Base-by-base conservation (phyloP, 2,888 invertebrate genomes). In the Uloborus plumipes region DNA sequence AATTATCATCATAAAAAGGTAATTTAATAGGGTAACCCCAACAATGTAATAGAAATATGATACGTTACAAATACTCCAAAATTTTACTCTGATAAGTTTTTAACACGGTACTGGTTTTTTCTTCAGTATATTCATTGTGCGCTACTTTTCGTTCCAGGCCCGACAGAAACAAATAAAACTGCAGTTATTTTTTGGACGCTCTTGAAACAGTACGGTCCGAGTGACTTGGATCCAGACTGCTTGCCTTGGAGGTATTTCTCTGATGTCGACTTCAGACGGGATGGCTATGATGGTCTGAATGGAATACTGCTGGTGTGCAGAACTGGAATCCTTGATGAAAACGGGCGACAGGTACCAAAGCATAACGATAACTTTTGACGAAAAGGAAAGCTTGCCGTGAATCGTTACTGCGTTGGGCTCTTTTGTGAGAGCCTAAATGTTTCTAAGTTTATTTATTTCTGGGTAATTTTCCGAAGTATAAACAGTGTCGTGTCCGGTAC, bases 191-290 rank as follows among this genome's bases (percentile, higher is more conserved):
- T 77, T 15, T 85, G 85, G 85, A 74, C 72, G 4, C 71, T 84
- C 18, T 20, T 59, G 26, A 49, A 74, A 1, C 80, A 84, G 47
- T 85, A 79, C 31, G 86, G 86, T 15, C 86, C 86, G 0, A 84
- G 74, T 20, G 72, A 65, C 6, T 66, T 78, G 22, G 86, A 86
- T 70, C 85, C 80, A 4, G 75, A 85, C 39, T 86, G 86, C n/a
- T 51, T 86, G 4, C 84, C 84, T 0, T 86, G 86, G 86, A 71
- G 85, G 20, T 86, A 86, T 75, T 77, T 70, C 26, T 86, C 86
- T 1, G 74, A 81, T 31, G 66, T 77, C 31, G 76, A 85, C 51
- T 74, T 79, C 20, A 77, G 55, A 13, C 67, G 75, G 22, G 86
- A 86, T 66, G 66, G 76, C 6, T 85, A 86, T 20, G 78, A 78